These are phyloP conservation scores for Troides aeacus DNA, from an alignment of 2,888 invertebrate species.

Conservation along the genomic window DNA sequence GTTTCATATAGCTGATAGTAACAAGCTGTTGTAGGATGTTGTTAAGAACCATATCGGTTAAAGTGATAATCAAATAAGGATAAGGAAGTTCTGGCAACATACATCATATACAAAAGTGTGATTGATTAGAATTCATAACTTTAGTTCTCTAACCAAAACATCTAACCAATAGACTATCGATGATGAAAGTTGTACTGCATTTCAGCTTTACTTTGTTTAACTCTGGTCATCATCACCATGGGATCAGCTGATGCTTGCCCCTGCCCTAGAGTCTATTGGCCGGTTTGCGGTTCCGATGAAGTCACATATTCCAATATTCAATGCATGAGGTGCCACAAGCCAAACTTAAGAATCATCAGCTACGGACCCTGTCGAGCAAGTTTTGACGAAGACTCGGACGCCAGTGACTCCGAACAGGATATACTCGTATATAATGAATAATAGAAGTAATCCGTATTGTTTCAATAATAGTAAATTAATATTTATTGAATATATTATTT, in stretches of 20 bases:
- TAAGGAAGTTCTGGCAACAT: too few relatives aligned
- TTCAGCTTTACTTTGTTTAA: conserved; percentile 24
- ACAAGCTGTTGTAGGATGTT: too few relatives aligned
- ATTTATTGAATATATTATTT: too few relatives aligned
- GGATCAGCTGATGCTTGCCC: conserved; percentile 10
- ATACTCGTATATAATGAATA: neutral
- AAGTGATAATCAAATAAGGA: too few relatives aligned
- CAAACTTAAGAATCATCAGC: conserved; percentile 33
- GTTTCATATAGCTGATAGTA: too few relatives aligned
- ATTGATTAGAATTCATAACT: too few relatives aligned
- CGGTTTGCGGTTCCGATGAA: conserved; percentile 42
- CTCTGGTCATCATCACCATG: neutral
- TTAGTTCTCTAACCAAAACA: too few relatives aligned
- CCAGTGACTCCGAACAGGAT: neutral
- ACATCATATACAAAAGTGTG: too few relatives aligned
- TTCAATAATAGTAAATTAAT: too few relatives aligned
- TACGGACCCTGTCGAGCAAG: conserved; percentile 35
- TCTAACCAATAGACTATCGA: neutral
- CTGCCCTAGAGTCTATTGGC: conserved; percentile 30
- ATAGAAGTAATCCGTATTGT: neutral
- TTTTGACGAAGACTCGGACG: neutral
- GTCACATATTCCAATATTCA: conserved; percentile 42
- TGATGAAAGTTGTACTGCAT: neutral
- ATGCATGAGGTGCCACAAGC: conserved; percentile 42
- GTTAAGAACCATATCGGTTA: too few relatives aligned